Evolutionary conservation across 2,113 vertebrate genomes (phyloP).

Genomic region (human (Homo sapiens)): GRCh38 chr5:172541501-172542000

Average conservation of each 20-base stretch:
- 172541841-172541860: not conserved
- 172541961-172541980: accelerated
- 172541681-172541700: not conserved
- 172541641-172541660: not conserved
- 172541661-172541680: not conserved
- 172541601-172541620: not conserved
- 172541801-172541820: not conserved
- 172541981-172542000: not conserved
- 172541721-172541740: not conserved
- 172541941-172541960: not conserved
- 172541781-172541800: not conserved
- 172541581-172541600: not conserved
- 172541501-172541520: not conserved
- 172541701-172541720: not conserved
- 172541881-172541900: not conserved
- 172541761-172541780: not conserved
- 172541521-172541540: not conserved
- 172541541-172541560: not conserved
- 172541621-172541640: not conserved
- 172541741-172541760: not conserved
- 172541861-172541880: not conserved
- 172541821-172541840: not conserved
- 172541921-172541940: not conserved
- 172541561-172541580: not conserved
- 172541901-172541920: not conserved